These are phyloP conservation scores for Hoplostethus mediterraneus DNA, from an alignment of 2,797 vertebrate species.

Conservation along the genomic window DNA sequence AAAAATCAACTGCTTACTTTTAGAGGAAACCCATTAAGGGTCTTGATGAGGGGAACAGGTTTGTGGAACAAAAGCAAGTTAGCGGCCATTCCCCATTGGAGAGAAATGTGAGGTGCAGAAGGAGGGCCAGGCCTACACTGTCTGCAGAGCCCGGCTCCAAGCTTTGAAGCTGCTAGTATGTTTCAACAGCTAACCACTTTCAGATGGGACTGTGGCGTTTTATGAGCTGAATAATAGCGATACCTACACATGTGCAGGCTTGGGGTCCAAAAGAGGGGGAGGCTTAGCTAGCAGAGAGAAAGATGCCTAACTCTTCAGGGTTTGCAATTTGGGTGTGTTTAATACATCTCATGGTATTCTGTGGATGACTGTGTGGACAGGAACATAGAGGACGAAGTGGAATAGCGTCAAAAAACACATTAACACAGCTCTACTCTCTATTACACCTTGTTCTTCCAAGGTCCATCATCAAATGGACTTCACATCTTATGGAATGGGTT, in stretches of 20 bases:
- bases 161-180: slow-evolving; percentile 86
- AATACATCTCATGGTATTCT: slow-evolving; percentile 53
- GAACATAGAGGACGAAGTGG: slow-evolving; percentile 18
- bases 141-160: slow-evolving; percentile 73
- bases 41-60: slow-evolving; percentile 75
- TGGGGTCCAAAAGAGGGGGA: slow-evolving; percentile 81
- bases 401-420: slow-evolving; percentile 38
- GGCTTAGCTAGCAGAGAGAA: slow-evolving; percentile 63
- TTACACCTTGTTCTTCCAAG: slow-evolving; percentile 21
- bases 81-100: slow-evolving; percentile 74
- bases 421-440: slow-evolving; percentile 24
- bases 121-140: slow-evolving; percentile 71
- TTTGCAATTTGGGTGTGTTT: slow-evolving; percentile 60
- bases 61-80: slow-evolving; percentile 79
- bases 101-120: slow-evolving; percentile 78
- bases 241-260: slow-evolving; percentile 85
- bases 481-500: neutral
- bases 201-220: slow-evolving; percentile 87
- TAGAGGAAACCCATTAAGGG: slow-evolving; percentile 48
- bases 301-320: slow-evolving; percentile 65
- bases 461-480: slow-evolving; percentile 35
- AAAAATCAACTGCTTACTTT: slow-evolving; percentile 68
- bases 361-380: slow-evolving; percentile 39
- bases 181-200: slow-evolving; percentile 88
- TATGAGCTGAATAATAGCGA: slow-evolving; percentile 85